Evolutionary conservation across 2,113 vertebrate genomes (phyloP), one percentile per base, ranked within the genome.

Genomic region (Chaetops frenatus): DNA sequence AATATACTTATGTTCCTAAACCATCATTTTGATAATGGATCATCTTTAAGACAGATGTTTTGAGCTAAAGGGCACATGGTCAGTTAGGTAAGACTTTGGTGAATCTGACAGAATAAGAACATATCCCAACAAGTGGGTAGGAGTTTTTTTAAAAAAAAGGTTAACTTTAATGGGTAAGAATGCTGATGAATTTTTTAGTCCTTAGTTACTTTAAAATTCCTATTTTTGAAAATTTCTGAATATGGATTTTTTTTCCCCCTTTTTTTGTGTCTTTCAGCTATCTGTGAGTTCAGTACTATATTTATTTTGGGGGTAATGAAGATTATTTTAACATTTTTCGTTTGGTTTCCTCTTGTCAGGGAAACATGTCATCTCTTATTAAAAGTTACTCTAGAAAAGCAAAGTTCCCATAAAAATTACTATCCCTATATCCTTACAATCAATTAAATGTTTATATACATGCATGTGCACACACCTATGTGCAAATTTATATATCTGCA

Each of bases 211-310:
- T 85, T 7, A 53, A 24, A n/a, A 62, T 61, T 58, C 10, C 2
- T 33, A 44, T 15, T 33, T 79, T 74, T 36, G 6, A 72, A 78
- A 76, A 62, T 19, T 29, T 45, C 29, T 35, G 4, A 65, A 76
- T 22, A 50, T 4, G 11, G 7, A 11, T 14, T 24, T 18, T 14
- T 10, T 3, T 2, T 3, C 6, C 8, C 5, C 4, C 5, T 16
- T 33, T 64, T 56, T 79, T 12, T 42, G 1, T 6, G 7, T 28
- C 7, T 28, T 38, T 31, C 3, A 71, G 23, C 8, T 58, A 6
- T 31, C 17, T 50, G 9, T 78, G 28, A 82, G 9, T 10, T 21
- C 6, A 45, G 6, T 53, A 28, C 28, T 64, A 57, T 6, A 85
- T 2, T 42, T 45, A 33, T 54, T 64, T 25, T 22, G 10, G 9